Base-by-base conservation (phyloP, 2,113 vertebrate species). In the Thamnophis sirtalis region DNA sequence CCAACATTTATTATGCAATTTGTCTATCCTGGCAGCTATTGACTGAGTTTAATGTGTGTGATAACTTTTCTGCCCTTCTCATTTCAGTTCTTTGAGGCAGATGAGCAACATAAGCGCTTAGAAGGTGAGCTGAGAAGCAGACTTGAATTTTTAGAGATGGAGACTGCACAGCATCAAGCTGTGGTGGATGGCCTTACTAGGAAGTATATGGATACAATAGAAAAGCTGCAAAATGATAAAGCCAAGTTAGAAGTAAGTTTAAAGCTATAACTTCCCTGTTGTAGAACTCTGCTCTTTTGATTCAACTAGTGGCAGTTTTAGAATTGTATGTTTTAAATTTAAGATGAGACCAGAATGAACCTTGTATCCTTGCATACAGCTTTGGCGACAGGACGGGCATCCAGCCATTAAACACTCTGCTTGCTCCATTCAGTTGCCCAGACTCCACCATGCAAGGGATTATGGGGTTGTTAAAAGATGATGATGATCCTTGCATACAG, bases 221-320 rank as follows among this genome's bases (percentile, higher is more conserved):
- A 99, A 95, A 98, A 98, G 86, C 98, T 99, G 93, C 99, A 99
- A 97, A 98, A 96, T 1, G 99, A 99, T 96, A 99, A 99, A 96
- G 98, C 99, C 48, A 98, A 98, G 86, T 95, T 99, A 94, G 99
- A 99, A 98, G 99, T 99, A 96, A 97, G 97, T 80, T 80, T 80
- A 11, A 38, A 53, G 48, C n/a, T 7, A 1, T 7, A 43, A 10
- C 2, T 91, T 43, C 60, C 22, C 22, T 68, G 2, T 85, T 8
- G 7, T 43, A 22, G 56, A 80, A 43, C 33, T 80, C 17, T 80
- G 17, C 17, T 21, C 33, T 80, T 80, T 80, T 50, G 26, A 5
- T 50, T 80, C 24, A 13, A 38, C 6, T 17, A 80, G 68, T 33
- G n/a, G 87, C 33, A 17, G 43, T 22, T 43, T 58, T 51, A 55